A percentile compares a stretch with the other conserved stretches of the same genome.
These are phyloP conservation scores for Ambastaia sidthimunki DNA, from an alignment of 2,797 vertebrate genomes.

Conservation along the genomic window DNA sequence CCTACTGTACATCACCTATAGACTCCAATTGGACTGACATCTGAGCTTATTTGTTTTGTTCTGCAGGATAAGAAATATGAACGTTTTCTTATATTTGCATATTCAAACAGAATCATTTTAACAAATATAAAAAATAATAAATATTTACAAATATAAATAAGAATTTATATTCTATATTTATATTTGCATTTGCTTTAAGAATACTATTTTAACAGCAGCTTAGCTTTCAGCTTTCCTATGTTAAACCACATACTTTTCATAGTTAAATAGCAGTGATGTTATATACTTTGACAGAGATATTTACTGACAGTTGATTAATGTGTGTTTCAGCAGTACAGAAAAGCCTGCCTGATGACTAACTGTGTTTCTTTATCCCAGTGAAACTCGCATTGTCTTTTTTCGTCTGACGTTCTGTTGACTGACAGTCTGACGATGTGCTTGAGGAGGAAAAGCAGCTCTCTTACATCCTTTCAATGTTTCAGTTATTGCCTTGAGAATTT, in stretches of 20 bases:
- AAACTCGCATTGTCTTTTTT: conserved; percentile 19
- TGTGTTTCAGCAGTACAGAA: conserved; percentile 25
- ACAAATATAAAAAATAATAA: too few species aligned
- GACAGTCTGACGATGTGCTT: conserved; percentile 66
- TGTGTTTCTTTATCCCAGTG: conserved; percentile 69
- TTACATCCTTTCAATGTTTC: conserved; percentile 70
- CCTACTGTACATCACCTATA: neutral
- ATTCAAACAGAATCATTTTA: too few species aligned
- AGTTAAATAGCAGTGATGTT: conserved; percentile 6
- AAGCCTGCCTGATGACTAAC: conserved; percentile 69
- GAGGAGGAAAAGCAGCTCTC: conserved; percentile 61
- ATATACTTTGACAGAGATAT: conserved; percentile 28
- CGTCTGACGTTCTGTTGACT: conserved; percentile 56
- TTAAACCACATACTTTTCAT: conserved; percentile 9
- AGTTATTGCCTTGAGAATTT: conserved; percentile 69
- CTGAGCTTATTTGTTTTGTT: neutral
- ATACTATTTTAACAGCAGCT: neutral
- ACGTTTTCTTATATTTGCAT: too few species aligned
- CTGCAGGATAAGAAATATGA: neutral
- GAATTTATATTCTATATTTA: too few species aligned
- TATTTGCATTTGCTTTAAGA: too few species aligned
- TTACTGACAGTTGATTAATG: conserved; percentile 46
- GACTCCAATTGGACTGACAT: neutral
- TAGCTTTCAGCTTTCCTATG: neutral
- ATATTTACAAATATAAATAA: too few species aligned